Evolutionary conservation across 1,140 invertebrate species (phyloP).

Genomic region (Lucilia sericata): DNA sequence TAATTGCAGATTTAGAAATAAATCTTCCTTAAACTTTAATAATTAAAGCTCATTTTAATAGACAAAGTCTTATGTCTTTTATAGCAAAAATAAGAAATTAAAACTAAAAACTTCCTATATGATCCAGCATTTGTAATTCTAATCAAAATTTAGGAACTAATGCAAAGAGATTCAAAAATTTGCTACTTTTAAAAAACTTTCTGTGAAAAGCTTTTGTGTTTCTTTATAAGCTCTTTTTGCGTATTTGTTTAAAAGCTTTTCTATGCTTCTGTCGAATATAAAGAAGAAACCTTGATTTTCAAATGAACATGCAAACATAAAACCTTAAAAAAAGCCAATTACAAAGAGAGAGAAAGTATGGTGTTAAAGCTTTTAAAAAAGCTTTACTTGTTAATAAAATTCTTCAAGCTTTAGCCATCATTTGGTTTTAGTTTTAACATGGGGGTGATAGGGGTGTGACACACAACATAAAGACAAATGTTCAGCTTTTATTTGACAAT

Average conservation of each 20-base stretch:
- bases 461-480: neutral
- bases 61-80: too few relatives aligned
- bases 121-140: neutral
- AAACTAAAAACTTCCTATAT: too few relatives aligned
- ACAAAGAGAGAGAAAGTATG: too few relatives aligned
- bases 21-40: too few relatives aligned
- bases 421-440: neutral
- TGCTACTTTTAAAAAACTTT: too few relatives aligned
- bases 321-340: too few relatives aligned
- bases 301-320: neutral
- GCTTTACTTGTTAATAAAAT: conserved; percentile 17
- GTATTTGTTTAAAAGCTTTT: neutral
- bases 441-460: too few relatives aligned
- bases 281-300: neutral
- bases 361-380: neutral
- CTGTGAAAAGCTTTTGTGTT: neutral
- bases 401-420: neutral
- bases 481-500: neutral
- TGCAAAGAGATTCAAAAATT: too few relatives aligned
- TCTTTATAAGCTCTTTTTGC: neutral
- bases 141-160: too few relatives aligned
- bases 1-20: too few relatives aligned
- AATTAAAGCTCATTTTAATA: too few relatives aligned
- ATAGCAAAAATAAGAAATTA: too few relatives aligned
- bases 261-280: neutral